Conservation (phyloP, 1,140 invertebrate genomes). For the Drosophila asahinai region DNA sequence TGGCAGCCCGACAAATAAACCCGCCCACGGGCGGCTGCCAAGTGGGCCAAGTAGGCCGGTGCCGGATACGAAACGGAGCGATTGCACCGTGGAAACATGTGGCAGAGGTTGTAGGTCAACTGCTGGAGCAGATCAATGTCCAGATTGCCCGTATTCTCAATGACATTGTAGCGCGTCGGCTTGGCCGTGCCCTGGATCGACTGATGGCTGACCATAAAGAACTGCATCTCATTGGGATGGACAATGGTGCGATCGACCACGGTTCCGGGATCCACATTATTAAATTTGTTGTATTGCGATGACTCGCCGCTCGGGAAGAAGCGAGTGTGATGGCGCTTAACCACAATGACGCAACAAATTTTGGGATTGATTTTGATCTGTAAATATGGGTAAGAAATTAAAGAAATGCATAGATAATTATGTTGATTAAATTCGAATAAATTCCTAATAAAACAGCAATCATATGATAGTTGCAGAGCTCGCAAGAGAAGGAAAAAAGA, state of each 20-base stretch:
- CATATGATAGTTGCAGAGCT: too few relatives aligned
- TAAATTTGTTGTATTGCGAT: slow-evolving; percentile 85
- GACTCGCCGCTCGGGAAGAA: slow-evolving; percentile 87
- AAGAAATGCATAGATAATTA: too few relatives aligned
- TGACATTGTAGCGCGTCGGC: slow-evolving; percentile 94
- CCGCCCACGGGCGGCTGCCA: slow-evolving; percentile 92
- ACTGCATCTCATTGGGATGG: slow-evolving; percentile 93
- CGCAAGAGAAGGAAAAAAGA: too few relatives aligned
- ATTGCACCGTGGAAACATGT: slow-evolving; percentile 94
- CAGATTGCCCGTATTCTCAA: slow-evolving; percentile 93
- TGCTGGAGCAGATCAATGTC: slow-evolving; percentile 92
- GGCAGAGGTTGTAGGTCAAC: slow-evolving; percentile 94
- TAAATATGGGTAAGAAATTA: neutral
- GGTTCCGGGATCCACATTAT: slow-evolving; percentile 92
- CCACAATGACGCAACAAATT: slow-evolving; percentile 94
- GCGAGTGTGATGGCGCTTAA: slow-evolving; percentile 95
- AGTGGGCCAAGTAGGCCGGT: slow-evolving; percentile 97
- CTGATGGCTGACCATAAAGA: slow-evolving; percentile 92
- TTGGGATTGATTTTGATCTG: slow-evolving; percentile 85
- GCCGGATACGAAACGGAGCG: slow-evolving; percentile 96
- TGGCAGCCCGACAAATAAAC: slow-evolving; percentile 86
- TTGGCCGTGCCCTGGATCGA: slow-evolving; percentile 93
- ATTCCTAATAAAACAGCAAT: too few relatives aligned
- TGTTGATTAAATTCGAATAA: too few relatives aligned
- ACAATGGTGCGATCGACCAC: slow-evolving; percentile 93